Evolutionary conservation across 2,113 vertebrate genomes (phyloP), one percentile per base, ranked within the genome.

Genomic region (Bombycilla garrulus): DNA sequence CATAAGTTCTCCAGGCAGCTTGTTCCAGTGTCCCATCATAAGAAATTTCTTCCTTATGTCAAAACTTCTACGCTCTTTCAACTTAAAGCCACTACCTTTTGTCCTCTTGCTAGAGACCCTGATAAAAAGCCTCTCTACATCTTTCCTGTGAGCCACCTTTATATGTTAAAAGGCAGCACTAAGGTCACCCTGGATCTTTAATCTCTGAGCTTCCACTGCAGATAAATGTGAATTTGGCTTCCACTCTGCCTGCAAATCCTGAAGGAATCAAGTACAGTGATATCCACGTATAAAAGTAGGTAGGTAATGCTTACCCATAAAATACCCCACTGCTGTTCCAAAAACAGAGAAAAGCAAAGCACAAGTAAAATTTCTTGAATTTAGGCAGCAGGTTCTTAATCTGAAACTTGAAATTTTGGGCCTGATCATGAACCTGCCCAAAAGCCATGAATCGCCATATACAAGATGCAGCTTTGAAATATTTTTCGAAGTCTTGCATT

Each of bases 391-490:
- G 12, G 10, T 82, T 88, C 48, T 53, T 58, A 60, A 25, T 84
- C 28, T 82, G 56, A 33, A 86, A 8, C 33, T 45, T 73, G 64
- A 81, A 81, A 58, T 66, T 33, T 47, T 61, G 70, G 56, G 36
- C 36, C 31, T 83, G 54, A 81, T 61, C 11, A 16, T 16, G 26
- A 77, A 25, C n/a, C 50, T 77, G 64, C 91, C 62, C 17, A 22
- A 33, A 33, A 92, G 91, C 56, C 47, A 5, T 53, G 23, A 62
- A 92, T 96, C 94, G 95, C 81, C 89, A 95, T 84, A 83, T 35
- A 83, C 67, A 86, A 86, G 58, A 57, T 50, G 60, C 47, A 91
- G 51, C 92, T 91, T 95, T 86, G 66, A 87, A 95, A 91, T 58
- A 4, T 50, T 78, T 80, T 89, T 92, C 60, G 81, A 91, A 92